Percentiles rank a stretch among this genome's conserved stretches.
Evolutionary conservation across 92 coral and sea anemone species (phyloP).

Genomic region (Zoanthus sansibaricus): DNA sequence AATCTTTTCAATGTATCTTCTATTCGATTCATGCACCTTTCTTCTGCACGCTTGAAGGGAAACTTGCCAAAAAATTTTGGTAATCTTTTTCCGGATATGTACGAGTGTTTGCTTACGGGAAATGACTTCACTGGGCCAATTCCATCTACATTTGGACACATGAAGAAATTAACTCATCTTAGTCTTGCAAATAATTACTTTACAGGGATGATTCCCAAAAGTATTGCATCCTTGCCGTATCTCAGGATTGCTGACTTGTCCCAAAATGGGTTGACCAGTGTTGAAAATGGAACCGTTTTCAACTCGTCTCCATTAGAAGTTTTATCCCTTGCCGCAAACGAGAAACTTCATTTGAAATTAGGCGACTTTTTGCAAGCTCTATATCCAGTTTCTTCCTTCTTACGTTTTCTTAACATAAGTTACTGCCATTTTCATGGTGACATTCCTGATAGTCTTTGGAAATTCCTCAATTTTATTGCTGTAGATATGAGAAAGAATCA

Average conservation of each 20-base stretch:
- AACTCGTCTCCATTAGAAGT: conserved; percentile 62
- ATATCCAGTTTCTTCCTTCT: conserved; percentile 44
- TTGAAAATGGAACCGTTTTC: conserved; percentile 63
- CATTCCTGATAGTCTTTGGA: conserved; percentile 68
- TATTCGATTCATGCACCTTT: conserved; percentile 65
- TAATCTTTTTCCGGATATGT: conserved; percentile 64
- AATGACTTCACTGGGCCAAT: conserved; percentile 61
- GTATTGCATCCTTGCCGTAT: conserved; percentile 54
- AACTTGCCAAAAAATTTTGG: conserved; percentile 74
- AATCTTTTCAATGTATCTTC: conserved; percentile 64
- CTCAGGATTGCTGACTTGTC: conserved; percentile 69
- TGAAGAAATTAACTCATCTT: conserved; percentile 62
- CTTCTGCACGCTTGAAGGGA: conserved; percentile 72
- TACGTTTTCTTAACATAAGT: conserved; percentile 78
- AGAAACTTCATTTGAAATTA: conserved; percentile 41
- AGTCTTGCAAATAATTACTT: conserved; percentile 65
- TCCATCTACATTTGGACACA: conserved; percentile 66
- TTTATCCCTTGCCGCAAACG: conserved; percentile 61
- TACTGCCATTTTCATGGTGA: conserved; percentile 59
- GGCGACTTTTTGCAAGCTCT: conserved; percentile 49
- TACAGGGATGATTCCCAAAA: conserved; percentile 57
- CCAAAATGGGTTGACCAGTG: conserved; percentile 47
- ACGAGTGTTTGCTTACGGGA: conserved; percentile 72
- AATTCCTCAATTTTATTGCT: conserved; percentile 64
- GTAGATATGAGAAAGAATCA: conserved; percentile 57